Base-by-base conservation (phyloP, 2,888 invertebrate species). In the Cecidostiba fungosa region DNA sequence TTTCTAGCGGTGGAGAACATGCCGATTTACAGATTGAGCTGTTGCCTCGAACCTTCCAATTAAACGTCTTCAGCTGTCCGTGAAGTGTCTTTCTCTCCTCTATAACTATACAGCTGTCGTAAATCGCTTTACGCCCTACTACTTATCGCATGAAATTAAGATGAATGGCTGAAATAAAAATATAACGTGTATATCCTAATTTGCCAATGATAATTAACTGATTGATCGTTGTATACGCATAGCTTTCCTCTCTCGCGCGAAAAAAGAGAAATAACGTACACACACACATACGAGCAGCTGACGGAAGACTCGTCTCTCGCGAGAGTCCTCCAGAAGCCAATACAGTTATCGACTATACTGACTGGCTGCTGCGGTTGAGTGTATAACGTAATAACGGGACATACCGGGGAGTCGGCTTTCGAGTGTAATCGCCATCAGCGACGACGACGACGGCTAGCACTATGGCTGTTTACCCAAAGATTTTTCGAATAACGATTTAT, bases 331-430 rank as follows among this genome's bases (percentile, higher is more conserved):
- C 91, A 91, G 91, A 90, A 88, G 90, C 90, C 92, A 92, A 92
- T 93, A 93, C 92, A 93, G 92, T 93, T 93, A 92, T 92, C 92
- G 89, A 87, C 89, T 89, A 88, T n/a, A 86, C 87, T 29, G 91
- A 36, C 89, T 26, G 59, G 32, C 62, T 43, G n/a, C 62, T 26
- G 59, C 62, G 73, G 39, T 59, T 62, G 66, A 29, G 26, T 66
- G 29, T 26, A 87, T 88, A 89, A 88, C 90, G 88, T 88, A 43
- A 85, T 92, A 92, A 93, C 92, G 92, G 93, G 91, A 93, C 89
- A 88, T 29, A 29, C 88, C 82, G 90, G 90, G 90, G 91, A 91
- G 90, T 91, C 89, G 88, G 90, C 89, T 91, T 91, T 90, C 90
- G 90, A 91, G 88, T 89, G 78, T 29, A 81, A 59, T 54, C 76